Evolutionary conservation across 2,113 vertebrate genomes (phyloP), one percentile per base, ranked within the genome.

Genomic region (Phrynosoma platyrhinos): DNA sequence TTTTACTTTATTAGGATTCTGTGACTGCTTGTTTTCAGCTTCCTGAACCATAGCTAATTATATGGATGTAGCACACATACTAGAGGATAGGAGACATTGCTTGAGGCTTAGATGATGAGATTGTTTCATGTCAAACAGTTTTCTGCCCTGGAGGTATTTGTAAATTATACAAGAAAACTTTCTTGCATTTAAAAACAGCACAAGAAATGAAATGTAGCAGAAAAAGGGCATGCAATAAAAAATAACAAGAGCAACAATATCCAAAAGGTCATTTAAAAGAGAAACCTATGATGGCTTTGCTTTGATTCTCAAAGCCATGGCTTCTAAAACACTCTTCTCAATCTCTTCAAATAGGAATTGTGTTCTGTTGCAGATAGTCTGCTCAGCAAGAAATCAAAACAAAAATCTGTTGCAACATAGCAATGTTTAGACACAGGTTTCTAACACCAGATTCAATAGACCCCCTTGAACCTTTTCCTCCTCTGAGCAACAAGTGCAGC

Each of bases 131-230:
- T 32, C 7, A 86, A 40, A 40, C 32, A 1, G 40, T 0, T 66
- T 84, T 52, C 52, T 71, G 1, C 52, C 5, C 81, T 82, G 53
- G 82, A 79, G 82, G 20, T 71, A 79, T 92, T 77, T 83, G 25
- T 3, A 64, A 77, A 90, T 85, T 16, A 86, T 8, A 76, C 62
- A 88, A 80, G 86, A 83, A 30, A 66, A 85, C 78, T 69, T 82
- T 18, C 36, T 84, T 75, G 12, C 2, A 90, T 92, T 90, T 85
- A 82, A 86, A 93, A 90, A 76, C 25, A 2, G 2, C 77, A 90
- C 88, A 82, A 88, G 55, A 62, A 93, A 87, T 23, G 20, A 84
- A 81, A 75, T 91, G 87, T 30, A 83, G 30, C 40, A 90, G 52
- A 81, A 83, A 88, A 89, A 25, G 53, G 16, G 71, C 40, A 87